Conservation (phyloP, 2,113 vertebrate species). For the Alaudala cheleensis region DNA sequence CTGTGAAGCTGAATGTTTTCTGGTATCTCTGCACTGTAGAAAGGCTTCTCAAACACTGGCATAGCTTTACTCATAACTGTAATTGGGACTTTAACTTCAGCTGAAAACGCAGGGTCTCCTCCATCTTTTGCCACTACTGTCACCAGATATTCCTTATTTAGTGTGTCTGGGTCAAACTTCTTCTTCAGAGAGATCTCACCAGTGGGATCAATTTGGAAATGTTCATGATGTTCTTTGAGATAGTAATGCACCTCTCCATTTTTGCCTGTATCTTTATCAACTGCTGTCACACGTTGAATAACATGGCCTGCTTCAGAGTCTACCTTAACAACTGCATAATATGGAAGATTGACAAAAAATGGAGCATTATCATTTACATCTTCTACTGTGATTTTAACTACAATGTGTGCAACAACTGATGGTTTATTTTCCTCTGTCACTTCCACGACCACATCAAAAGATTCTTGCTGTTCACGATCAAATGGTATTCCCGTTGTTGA, state of each 20-base stretch:
- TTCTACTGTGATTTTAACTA: slow-evolving; percentile 86
- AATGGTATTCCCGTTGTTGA: slow-evolving; percentile 91
- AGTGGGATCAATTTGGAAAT: slow-evolving; percentile 84
- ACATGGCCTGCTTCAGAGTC: slow-evolving; percentile 85
- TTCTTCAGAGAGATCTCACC: slow-evolving; percentile 90
- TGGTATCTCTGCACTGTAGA: slow-evolving; percentile 93
- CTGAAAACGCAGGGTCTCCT: slow-evolving; percentile 84
- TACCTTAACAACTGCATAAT: slow-evolving; percentile 89
- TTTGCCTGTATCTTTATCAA: slow-evolving; percentile 85
- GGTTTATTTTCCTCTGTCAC: slow-evolving; percentile 83
- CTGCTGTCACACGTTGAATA: slow-evolving; percentile 84
- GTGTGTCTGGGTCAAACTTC: slow-evolving; percentile 83
- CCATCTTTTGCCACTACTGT: slow-evolving; percentile 87
- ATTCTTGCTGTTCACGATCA: slow-evolving; percentile 88
- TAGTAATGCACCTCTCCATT: slow-evolving; percentile 88
- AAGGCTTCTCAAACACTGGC: slow-evolving; percentile 94
- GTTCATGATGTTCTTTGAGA: slow-evolving; percentile 84
- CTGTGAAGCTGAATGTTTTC: slow-evolving; percentile 89
- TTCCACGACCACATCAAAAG: slow-evolving; percentile 89
- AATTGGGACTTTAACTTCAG: slow-evolving; percentile 86
- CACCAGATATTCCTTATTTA: slow-evolving; percentile 87
- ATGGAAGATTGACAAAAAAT: slow-evolving; percentile 91
- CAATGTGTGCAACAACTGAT: slow-evolving; percentile 81
- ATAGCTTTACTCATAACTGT: slow-evolving; percentile 92
- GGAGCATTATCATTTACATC: slow-evolving; percentile 93